Percentiles rank a stretch among this genome's conserved stretches.
Conservation (phyloP, 2,797 vertebrate genomes). For the Eulemur rubriventer region DNA sequence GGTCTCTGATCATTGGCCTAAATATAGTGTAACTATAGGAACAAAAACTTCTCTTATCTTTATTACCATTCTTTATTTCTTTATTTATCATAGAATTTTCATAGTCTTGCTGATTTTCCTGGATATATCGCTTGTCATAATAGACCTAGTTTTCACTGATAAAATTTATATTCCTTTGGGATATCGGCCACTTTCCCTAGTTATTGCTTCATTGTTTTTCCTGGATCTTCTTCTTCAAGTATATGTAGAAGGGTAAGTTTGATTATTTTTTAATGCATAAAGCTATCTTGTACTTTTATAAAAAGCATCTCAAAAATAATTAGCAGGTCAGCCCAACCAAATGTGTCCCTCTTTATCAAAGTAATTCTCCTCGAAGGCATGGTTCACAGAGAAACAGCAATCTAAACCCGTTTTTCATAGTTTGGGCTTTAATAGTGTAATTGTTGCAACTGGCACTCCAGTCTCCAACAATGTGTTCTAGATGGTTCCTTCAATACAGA, state of each 20-base stretch:
- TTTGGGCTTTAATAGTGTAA: neutral
- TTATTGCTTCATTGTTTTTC: conserved; percentile 94
- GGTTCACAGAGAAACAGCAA: neutral
- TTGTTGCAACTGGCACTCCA: neutral
- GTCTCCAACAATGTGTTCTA: neutral
- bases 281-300: neutral
- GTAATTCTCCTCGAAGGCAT: neutral
- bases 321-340: neutral
- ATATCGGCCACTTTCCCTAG: conserved; percentile 88
- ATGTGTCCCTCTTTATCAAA: conserved; percentile 13
- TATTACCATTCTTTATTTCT: neutral
- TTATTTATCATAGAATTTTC: conserved; percentile 88
- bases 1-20: neutral
- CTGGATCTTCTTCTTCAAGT: conserved; percentile 92
- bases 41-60: conserved; percentile 6
- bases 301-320: conserved; percentile 17
- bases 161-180: conserved; percentile 76
- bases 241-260: conserved; percentile 93
- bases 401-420: neutral
- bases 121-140: conserved; percentile 91
- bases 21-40: neutral
- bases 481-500: neutral
- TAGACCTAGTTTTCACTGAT: conserved; percentile 85
- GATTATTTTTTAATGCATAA: neutral
- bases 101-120: conserved; percentile 93